A percentile compares a stretch with the other conserved stretches of the same genome.
Evolutionary conservation across 2,797 vertebrate genomes (phyloP).

Genomic region (Phalanger gymnotis): DNA sequence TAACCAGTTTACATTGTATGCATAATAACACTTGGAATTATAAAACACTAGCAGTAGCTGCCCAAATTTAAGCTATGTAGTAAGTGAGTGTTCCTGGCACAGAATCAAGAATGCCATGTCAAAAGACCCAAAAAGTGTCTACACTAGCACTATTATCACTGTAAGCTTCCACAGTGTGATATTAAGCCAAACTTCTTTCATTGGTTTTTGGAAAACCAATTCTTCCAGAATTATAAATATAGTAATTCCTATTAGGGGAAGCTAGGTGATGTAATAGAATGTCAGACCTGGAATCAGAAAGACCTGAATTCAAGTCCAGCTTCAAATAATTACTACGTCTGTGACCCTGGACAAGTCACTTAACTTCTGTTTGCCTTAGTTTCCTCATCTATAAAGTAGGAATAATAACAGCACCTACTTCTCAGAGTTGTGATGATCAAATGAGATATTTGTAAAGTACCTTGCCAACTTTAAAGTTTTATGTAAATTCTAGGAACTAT

Average conservation of each 20-base stretch:
- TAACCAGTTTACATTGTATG: slow-evolving; percentile 52
- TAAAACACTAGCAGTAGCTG: slow-evolving; percentile 67
- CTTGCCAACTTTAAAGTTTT: neutral
- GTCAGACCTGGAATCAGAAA: neutral
- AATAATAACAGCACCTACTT: neutral
- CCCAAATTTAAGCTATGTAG: slow-evolving; percentile 65
- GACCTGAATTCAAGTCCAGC: neutral
- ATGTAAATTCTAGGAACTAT: neutral
- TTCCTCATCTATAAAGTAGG: neutral
- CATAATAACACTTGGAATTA: slow-evolving; percentile 55
- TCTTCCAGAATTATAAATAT: slow-evolving; percentile 1
- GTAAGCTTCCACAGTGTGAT: slow-evolving; percentile 50
- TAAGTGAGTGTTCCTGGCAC: slow-evolving; percentile 65
- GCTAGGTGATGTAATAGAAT: neutral
- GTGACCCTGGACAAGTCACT: neutral
- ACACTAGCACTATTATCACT: slow-evolving; percentile 58
- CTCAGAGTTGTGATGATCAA: neutral
- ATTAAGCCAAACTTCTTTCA: slow-evolving; percentile 31
- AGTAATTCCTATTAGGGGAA: slow-evolving; percentile 3
- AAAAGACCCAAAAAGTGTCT: slow-evolving; percentile 33
- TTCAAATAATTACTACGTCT: neutral
- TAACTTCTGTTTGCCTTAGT: neutral
- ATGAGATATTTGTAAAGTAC: neutral
- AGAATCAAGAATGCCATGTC: slow-evolving; percentile 56
- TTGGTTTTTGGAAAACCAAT: slow-evolving; percentile 19